Conservation (phyloP, 2,888 invertebrate genomes). For the Drosophila bunnanda region DNA sequence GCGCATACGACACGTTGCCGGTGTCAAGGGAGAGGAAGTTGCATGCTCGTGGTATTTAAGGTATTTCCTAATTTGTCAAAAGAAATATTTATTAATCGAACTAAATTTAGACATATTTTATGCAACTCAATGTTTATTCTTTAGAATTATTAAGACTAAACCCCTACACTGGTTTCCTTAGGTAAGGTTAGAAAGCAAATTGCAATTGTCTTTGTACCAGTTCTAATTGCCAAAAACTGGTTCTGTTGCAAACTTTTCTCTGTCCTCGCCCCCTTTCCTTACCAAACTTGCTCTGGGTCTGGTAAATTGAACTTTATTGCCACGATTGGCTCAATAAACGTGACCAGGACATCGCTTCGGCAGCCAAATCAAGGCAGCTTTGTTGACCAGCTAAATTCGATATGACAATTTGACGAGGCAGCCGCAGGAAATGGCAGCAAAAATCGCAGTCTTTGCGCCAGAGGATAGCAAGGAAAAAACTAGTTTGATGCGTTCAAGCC, state of each 20-base stretch:
- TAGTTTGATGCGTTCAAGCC: conserved; percentile 18
- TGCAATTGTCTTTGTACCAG: conserved; percentile 14
- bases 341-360: conserved; percentile 32
- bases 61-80: neutral
- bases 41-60: neutral
- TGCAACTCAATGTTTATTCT: neutral
- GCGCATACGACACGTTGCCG: conserved; percentile 32
- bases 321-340: conserved; percentile 52
- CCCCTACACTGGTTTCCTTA: neutral
- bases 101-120: neutral
- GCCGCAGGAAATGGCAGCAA: conserved; percentile 13
- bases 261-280: conserved; percentile 2
- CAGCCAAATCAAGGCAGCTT: conserved; percentile 52
- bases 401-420: conserved; percentile 55
- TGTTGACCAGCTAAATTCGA: conserved; percentile 54
- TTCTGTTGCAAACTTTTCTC: conserved; percentile 23
- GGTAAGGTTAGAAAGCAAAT: conserved; percentile 4
- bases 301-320: conserved; percentile 70
- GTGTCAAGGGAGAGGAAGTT: neutral
- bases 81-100: conserved; percentile 1
- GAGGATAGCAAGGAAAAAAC: conserved; percentile 2
- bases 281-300: conserved; percentile 9
- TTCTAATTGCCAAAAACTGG: conserved; percentile 61
- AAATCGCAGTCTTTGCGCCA: conserved; percentile 6
- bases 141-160: neutral